Conservation (phyloP, 2,888 invertebrate species). For the Cataglyphis cursor region DNA sequence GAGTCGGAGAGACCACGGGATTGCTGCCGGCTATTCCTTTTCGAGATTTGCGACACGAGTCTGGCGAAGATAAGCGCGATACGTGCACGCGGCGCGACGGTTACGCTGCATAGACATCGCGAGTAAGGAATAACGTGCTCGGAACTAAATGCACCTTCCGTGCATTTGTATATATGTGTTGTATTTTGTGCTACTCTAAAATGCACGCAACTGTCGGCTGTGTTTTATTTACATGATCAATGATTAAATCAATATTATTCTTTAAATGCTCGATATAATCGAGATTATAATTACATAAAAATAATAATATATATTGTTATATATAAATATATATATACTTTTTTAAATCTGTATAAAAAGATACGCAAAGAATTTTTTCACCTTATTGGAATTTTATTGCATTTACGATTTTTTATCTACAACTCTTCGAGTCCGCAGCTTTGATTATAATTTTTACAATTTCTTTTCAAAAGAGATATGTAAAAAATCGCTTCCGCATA, state of each 20-base stretch:
- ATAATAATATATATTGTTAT: background rate
- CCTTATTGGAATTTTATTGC: background rate
- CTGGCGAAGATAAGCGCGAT: conserved; percentile 47
- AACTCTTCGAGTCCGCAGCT: background rate
- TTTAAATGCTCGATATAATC: background rate
- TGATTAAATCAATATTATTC: background rate
- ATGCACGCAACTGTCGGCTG: background rate
- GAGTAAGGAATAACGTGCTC: conserved; percentile 6
- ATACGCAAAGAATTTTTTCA: background rate
- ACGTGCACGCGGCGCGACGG: conserved; percentile 26
- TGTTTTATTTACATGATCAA: background rate
- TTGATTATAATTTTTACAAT: conserved; percentile 4
- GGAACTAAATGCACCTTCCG: conserved; percentile 7
- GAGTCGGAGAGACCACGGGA: conserved; percentile 59
- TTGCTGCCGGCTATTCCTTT: conserved; percentile 60
- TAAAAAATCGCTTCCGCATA: conserved; percentile 34
- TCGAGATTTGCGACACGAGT: conserved; percentile 71
- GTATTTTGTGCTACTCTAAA: background rate
- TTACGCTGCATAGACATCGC: conserved; percentile 39
- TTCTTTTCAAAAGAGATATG: conserved; percentile 2
- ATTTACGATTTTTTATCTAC: background rate
- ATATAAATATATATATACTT: background rate
- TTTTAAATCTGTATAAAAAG: background rate
- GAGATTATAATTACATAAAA: background rate
- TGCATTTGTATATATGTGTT: background rate